Conservation (phyloP, 2,113 vertebrate genomes). For the Scolopax mira region DNA sequence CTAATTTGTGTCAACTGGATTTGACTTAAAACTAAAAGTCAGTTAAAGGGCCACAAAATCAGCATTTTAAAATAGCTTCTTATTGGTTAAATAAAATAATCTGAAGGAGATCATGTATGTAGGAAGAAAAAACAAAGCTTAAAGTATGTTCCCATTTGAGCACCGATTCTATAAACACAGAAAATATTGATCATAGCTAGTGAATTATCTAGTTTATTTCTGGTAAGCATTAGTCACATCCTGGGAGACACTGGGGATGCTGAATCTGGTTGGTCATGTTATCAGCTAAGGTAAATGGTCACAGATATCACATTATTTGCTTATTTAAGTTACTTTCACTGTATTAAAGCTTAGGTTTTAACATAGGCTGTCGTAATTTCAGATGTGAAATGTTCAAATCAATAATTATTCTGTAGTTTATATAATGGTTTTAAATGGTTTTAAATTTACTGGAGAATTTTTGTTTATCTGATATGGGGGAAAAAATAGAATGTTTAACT, state of each 20-base stretch:
- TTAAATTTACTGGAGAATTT: neutral
- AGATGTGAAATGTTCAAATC: neutral
- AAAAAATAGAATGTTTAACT: neutral
- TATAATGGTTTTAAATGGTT: neutral
- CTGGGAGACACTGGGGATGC: neutral
- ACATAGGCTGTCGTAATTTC: neutral
- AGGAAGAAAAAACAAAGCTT: neutral
- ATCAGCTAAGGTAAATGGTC: neutral
- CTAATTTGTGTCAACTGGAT: neutral
- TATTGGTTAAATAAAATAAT: neutral
- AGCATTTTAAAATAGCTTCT: neutral
- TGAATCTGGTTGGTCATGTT: fast-evolving
- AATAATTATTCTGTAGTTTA: neutral
- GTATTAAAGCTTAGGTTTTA: neutral
- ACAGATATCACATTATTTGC: neutral
- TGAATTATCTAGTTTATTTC: neutral
- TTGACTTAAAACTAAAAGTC: neutral
- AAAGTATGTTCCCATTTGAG: neutral
- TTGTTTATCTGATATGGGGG: neutral
- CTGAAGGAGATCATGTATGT: neutral
- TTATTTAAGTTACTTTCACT: neutral
- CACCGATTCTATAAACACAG: neutral
- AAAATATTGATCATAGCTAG: neutral
- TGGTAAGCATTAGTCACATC: neutral
- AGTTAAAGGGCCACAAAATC: neutral